phyloP scores from a whole-genome alignment of 2,113 vertebrate genomes.

The Podilymbus podiceps region DNA sequence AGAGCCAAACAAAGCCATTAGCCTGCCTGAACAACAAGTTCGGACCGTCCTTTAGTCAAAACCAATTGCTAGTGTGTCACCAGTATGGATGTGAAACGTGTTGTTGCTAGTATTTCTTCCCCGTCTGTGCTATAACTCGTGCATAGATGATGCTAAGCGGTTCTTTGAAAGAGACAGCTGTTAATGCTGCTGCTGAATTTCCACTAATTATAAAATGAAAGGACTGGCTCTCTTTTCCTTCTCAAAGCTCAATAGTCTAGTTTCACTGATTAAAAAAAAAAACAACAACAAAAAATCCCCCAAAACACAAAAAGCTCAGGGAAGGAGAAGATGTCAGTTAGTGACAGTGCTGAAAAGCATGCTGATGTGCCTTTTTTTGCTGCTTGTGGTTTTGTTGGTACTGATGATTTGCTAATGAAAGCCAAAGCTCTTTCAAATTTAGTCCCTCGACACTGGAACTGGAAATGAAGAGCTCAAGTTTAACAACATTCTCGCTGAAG shows the following conservation, averaged over 20 bases:
- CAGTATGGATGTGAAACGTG: neutral
- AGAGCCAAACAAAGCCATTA: neutral
- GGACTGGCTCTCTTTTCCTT: conserved; percentile 24
- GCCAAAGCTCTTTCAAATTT: conserved; percentile 45
- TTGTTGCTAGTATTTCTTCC: neutral
- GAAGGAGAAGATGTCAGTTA: conserved; percentile 31
- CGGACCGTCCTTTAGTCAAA: neutral
- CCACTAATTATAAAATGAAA: conserved; percentile 65
- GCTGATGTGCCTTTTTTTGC: conserved; percentile 58
- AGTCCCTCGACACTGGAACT: neutral
- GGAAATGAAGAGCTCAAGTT: conserved; percentile 55
- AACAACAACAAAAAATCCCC: conserved; percentile 20
- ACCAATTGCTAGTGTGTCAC: neutral
- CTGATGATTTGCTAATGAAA: conserved; percentile 60
- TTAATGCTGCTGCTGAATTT: conserved; percentile 51
- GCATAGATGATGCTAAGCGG: neutral
- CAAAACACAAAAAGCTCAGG: conserved; percentile 39
- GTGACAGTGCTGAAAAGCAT: conserved; percentile 22
- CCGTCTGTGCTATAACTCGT: neutral
- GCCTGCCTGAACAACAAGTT: neutral
- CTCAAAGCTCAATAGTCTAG: conserved; percentile 30
- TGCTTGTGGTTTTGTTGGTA: conserved; percentile 45
- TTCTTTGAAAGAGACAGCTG: conserved; percentile 58
- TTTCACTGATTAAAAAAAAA: conserved; percentile 43
- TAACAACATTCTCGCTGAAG: conserved; percentile 29